Evolutionary conservation across 2,888 invertebrate genomes (phyloP).

Genomic region (Dasysyrphus tricinctus): DNA sequence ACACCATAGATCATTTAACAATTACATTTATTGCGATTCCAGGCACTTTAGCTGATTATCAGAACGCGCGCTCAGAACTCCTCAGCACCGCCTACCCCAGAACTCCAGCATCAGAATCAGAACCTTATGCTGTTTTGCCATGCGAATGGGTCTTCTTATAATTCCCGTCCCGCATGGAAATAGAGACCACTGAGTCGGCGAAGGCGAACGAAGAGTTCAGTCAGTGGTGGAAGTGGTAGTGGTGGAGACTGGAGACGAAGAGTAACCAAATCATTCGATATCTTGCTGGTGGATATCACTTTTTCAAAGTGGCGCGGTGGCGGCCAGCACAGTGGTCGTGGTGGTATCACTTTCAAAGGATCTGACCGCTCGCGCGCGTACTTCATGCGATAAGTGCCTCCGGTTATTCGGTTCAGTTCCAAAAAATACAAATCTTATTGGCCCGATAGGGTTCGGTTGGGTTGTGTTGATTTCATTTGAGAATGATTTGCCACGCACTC

Average conservation of each 20-base stretch:
- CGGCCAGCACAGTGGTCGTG: slow-evolving; percentile 20
- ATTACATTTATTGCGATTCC: slow-evolving; percentile 75
- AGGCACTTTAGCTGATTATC: slow-evolving; percentile 75
- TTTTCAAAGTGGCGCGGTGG: slow-evolving; percentile 60
- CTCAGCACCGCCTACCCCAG: slow-evolving; percentile 64
- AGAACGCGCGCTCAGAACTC: slow-evolving; percentile 64
- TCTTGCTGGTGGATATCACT: slow-evolving; percentile 73
- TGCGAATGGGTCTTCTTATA: slow-evolving; percentile 31
- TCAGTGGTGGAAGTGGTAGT: neutral
- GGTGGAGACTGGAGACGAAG: neutral
- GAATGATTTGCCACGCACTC: slow-evolving; percentile 71
- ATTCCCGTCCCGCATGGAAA: slow-evolving; percentile 69
- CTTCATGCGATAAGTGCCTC: slow-evolving; percentile 67
- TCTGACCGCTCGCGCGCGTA: slow-evolving; percentile 62
- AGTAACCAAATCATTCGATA: slow-evolving; percentile 60
- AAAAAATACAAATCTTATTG: slow-evolving; percentile 48
- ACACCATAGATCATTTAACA: slow-evolving; percentile 76
- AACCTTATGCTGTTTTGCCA: slow-evolving; percentile 63
- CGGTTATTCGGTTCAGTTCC: slow-evolving; percentile 64
- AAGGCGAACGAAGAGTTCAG: neutral
- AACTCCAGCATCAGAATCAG: slow-evolving; percentile 42
- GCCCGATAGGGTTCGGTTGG: slow-evolving; percentile 44
- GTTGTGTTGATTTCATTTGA: slow-evolving; percentile 74
- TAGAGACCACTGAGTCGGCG: slow-evolving; percentile 32
- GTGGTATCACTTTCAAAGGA: slow-evolving; percentile 74